Conservation (phyloP, 2,797 vertebrate species). For the Enteromius treurensis region DNA sequence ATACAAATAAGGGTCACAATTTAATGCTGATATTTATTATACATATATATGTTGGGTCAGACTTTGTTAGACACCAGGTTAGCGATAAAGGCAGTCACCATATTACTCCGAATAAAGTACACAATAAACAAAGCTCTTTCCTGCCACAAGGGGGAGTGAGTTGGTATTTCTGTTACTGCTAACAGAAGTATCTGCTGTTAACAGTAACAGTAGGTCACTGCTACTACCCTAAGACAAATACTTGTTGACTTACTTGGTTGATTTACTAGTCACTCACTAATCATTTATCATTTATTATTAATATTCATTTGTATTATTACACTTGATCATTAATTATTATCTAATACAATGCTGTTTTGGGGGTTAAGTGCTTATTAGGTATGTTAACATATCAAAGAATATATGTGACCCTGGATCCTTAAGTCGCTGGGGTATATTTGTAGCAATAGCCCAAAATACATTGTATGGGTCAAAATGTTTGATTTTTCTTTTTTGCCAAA, state of each 20-base stretch:
- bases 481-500: too few species aligned
- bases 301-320: too few species aligned
- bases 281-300: too few species aligned
- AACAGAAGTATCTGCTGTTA: too few species aligned
- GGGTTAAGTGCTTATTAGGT: background rate
- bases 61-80: too few species aligned
- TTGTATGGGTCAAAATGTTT: too few species aligned
- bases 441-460: too few species aligned
- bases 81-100: background rate
- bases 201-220: background rate
- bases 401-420: background rate
- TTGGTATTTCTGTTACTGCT: background rate
- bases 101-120: background rate
- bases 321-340: background rate
- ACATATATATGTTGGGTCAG: background rate
- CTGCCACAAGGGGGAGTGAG: constrained; percentile 20
- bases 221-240: background rate
- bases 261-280: background rate
- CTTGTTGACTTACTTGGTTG: background rate
- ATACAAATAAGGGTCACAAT: background rate
- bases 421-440: too few species aligned
- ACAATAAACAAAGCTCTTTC: background rate
- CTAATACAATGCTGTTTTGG: background rate
- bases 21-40: background rate
- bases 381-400: background rate